Conservation (phyloP, 1,140 invertebrate species). For the Chironomus tepperi region DNA sequence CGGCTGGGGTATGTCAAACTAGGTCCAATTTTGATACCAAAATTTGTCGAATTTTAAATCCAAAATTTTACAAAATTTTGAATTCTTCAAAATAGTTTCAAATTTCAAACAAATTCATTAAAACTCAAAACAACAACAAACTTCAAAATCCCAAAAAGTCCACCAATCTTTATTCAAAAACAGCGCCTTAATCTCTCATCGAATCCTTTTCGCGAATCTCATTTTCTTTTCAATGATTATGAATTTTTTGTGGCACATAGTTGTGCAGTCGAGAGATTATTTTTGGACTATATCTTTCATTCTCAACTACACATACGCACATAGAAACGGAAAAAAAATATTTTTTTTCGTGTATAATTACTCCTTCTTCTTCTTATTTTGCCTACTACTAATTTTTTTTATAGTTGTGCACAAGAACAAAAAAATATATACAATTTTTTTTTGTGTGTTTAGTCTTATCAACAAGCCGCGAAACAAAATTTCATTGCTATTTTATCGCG, state of each 20-base stretch:
- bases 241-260: conserved; percentile 15
- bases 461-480: neutral
- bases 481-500: too few relatives aligned
- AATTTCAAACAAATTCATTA: too few relatives aligned
- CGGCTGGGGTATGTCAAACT: too few relatives aligned
- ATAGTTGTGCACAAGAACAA: conserved; percentile 10
- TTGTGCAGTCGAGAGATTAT: conserved; percentile 16
- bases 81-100: too few relatives aligned
- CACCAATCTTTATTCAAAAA: too few relatives aligned
- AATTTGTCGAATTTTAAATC: too few relatives aligned
- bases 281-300: conserved; percentile 3
- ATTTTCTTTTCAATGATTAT: neutral
- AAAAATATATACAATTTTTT: neutral
- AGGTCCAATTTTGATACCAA: too few relatives aligned
- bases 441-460: conserved; percentile 1
- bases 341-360: neutral
- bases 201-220: neutral
- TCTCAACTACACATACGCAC: conserved; percentile 1
- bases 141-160: too few relatives aligned
- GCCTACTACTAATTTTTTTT: neutral
- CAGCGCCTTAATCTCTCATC: too few relatives aligned
- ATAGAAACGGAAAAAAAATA: neutral
- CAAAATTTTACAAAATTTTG: too few relatives aligned
- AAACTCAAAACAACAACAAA: too few relatives aligned
- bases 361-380: neutral